phyloP scores from a whole-genome alignment of 2,797 vertebrate genomes.

The Eospalax fontanierii region DNA sequence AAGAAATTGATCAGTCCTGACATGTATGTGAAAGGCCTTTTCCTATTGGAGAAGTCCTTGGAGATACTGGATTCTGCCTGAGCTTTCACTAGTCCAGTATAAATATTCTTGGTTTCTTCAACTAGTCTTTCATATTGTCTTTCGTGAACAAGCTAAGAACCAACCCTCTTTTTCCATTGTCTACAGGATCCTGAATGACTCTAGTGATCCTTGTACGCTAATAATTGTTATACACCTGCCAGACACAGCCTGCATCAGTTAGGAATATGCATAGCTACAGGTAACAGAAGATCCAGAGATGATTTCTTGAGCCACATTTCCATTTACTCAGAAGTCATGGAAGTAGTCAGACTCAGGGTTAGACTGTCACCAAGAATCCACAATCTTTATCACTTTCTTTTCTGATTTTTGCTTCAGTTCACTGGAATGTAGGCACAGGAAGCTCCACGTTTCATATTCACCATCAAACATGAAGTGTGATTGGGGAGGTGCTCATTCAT shows the following conservation, averaged over 20 bases:
- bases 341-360: background rate
- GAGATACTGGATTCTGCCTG: fast-evolving
- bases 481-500: background rate
- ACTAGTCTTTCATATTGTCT: background rate
- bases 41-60: background rate
- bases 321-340: background rate
- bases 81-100: background rate
- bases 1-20: background rate
- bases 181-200: background rate
- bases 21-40: background rate
- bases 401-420: background rate
- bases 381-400: background rate
- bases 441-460: background rate
- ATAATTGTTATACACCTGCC: background rate
- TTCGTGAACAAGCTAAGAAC: background rate
- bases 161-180: background rate
- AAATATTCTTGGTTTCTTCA: background rate
- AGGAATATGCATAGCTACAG: background rate
- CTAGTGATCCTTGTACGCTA: background rate
- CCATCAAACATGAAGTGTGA: background rate
- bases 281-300: background rate
- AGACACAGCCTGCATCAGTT: background rate
- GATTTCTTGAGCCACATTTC: background rate
- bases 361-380: background rate
- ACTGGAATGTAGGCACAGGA: background rate